These are phyloP conservation scores for Syncerus caffer DNA, from an alignment of 2,797 vertebrate species.

Conservation along the genomic window DNA sequence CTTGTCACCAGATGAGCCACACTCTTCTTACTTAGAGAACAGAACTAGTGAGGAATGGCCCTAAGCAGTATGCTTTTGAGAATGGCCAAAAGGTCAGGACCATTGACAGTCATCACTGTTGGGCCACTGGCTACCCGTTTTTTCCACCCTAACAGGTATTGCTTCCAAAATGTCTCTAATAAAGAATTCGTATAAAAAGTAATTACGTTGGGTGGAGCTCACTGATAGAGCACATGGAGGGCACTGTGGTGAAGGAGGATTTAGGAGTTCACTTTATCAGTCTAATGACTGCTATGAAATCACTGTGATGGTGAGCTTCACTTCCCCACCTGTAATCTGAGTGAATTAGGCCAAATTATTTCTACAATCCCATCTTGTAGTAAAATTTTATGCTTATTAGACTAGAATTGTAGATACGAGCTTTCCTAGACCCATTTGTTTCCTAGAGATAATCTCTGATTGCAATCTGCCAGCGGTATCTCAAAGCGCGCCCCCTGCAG, in stretches of 20 bases:
- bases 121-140: neutral
- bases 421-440: neutral
- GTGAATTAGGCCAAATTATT: neutral
- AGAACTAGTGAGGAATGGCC: neutral
- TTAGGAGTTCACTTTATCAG: neutral
- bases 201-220: neutral
- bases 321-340: neutral
- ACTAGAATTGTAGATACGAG: neutral
- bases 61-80: neutral
- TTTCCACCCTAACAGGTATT: neutral
- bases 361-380: neutral
- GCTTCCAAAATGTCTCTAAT: neutral
- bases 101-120: neutral
- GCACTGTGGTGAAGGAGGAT: neutral
- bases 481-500: neutral
- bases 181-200: neutral
- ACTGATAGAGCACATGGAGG: neutral
- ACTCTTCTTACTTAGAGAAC: neutral
- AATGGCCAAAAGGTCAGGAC: neutral
- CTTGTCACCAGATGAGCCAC: neutral
- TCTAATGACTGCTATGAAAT: neutral
- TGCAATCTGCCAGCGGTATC: neutral
- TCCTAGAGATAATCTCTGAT: neutral
- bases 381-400: neutral
- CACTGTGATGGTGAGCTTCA: neutral